Conservation (phyloP, 53 echinoderm and acorn worm species). For the Glandiceps talaboti region DNA sequence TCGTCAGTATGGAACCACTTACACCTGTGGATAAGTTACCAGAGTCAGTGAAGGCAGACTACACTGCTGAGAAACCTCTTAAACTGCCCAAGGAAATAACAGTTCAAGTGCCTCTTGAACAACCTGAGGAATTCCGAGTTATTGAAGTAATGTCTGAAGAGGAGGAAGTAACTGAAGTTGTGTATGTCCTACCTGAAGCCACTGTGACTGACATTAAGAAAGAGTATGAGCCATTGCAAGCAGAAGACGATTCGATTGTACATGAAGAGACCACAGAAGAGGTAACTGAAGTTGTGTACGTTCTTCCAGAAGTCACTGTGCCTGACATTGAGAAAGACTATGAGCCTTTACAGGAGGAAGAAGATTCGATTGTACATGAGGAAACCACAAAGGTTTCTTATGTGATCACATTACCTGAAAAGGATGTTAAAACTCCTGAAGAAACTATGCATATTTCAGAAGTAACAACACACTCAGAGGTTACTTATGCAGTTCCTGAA, state of each 20-base stretch:
- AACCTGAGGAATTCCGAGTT: background rate
- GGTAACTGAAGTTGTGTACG: too few species aligned
- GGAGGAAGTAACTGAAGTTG: background rate
- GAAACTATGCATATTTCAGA: background rate
- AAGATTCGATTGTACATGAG: background rate
- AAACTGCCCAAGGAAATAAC: background rate
- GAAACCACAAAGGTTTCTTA: background rate
- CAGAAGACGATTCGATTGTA: background rate
- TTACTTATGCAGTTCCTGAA: too few species aligned
- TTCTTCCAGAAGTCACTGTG: background rate
- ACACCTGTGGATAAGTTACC: background rate
- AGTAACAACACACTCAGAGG: background rate
- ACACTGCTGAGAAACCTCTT: background rate
- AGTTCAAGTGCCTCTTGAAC: background rate
- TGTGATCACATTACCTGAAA: background rate
- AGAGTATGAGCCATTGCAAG: background rate
- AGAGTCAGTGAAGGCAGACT: background rate
- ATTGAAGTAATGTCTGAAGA: background rate
- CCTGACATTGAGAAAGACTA: background rate
- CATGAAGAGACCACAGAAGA: background rate
- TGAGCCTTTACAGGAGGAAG: background rate
- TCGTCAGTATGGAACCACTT: background rate
- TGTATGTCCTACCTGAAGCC: background rate
- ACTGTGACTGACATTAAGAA: background rate
- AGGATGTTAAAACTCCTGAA: background rate